Conservation (phyloP, 1,140 invertebrate species). For the Pinna nobilis region DNA sequence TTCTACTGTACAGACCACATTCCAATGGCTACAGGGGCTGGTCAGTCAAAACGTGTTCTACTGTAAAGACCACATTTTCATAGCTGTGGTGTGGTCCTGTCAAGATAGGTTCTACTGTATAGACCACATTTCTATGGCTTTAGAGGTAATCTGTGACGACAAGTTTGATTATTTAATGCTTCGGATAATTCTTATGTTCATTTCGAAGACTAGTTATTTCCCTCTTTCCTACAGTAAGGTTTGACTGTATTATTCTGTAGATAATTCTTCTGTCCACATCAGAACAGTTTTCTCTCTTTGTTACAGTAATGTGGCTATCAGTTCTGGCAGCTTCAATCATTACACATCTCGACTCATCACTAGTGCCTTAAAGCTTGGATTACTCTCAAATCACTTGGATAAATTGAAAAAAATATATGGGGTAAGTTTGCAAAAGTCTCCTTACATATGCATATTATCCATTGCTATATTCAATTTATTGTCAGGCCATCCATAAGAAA, state of each 20-base stretch:
- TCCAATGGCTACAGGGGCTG: too few species aligned
- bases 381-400: constrained; percentile 76
- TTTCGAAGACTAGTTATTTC: neutral
- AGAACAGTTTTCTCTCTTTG: neutral
- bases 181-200: neutral
- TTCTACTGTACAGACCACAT: too few species aligned
- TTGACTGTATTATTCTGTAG: neutral
- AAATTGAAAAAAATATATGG: constrained; percentile 72
- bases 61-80: too few species aligned
- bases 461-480: too few species aligned
- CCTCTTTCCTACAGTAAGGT: neutral
- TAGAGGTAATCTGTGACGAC: neutral
- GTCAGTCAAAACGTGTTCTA: too few species aligned
- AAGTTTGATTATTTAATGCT: neutral
- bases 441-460: too few species aligned
- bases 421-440: too few species aligned
- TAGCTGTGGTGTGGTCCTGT: too few species aligned
- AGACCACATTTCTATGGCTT: too few species aligned
- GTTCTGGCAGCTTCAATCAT: constrained; percentile 80
- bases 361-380: constrained; percentile 77
- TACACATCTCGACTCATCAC: constrained; percentile 79
- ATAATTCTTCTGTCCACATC: neutral
- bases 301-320: constrained; percentile 76
- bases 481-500: too few species aligned
- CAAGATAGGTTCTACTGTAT: too few species aligned